Base-by-base conservation (phyloP, 2,797 vertebrate genomes). In the Crypturellus tataupa region DNA sequence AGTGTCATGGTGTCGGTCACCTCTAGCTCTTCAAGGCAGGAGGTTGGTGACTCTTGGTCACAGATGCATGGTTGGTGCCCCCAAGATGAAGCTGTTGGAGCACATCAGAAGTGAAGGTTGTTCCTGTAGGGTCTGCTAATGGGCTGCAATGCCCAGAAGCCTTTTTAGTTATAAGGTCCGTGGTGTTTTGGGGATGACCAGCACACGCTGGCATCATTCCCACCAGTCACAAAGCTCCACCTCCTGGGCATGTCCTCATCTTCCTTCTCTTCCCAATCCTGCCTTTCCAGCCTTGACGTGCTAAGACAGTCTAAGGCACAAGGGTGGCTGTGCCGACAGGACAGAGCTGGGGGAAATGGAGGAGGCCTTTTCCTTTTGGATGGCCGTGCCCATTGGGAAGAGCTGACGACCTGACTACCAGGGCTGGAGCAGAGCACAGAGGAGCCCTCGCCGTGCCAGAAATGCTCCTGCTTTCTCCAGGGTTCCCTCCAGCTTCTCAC, bases 1-100 rank as follows among this genome's bases (percentile, higher is more conserved):
- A 35, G 37, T 10, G 1, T n/a, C 23, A 1, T 10, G 1, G 10
- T 2, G 1, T 1, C 19, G 37, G 33, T 33, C 11, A 72, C 29
- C n/a, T 29, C 24, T 29, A 3, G 25, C 5, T 2, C 25, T 19
- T 5, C 15, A 27, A 20, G 21, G 37, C 8, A 17, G 14, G 14
- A 33, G 6, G 31, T 21, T 71, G 67, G 6, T 49, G 47, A 31
- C 31, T 27, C 10, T 8, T 31, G 47, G 37, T 44, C 58, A 8
- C 31, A 25, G 29, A 9, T 19, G 1, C 3, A 24, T 0, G 3
- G 3, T 9, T 8, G 4, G 7, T 14, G 12, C 16, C 10, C 4
- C 17, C 23, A 37, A 4, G 42, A 31, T 14, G 47, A 58, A 69
- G 37, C 23, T 59, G 0, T 65, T 70, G 49, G 24, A 51, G 71